phyloP scores from a whole-genome alignment of 2,797 vertebrate genomes.

The Lepidocolaptes lacrymiger region DNA sequence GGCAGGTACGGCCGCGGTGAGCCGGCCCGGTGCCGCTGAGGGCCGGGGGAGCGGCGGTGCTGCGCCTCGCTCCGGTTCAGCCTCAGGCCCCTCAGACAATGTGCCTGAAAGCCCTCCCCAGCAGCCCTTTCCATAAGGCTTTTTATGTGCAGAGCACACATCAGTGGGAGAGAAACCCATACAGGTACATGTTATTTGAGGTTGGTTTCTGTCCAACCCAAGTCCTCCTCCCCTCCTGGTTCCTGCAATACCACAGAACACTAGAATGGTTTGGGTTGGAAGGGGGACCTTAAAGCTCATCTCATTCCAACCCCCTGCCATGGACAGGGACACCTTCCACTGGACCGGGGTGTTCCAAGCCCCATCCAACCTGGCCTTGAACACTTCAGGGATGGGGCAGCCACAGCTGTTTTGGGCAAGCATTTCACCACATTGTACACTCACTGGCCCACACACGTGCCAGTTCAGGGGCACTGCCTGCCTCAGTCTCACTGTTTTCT shows the following conservation, averaged over 20 bases:
- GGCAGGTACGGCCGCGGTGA: neutral
- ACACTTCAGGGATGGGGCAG: neutral
- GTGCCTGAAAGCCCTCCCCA: neutral
- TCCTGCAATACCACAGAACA: neutral
- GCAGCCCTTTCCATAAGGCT: too few species aligned
- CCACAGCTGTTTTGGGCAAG: neutral
- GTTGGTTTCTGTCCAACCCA: fast-evolving
- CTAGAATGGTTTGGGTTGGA: neutral
- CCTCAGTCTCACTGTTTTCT: fast-evolving
- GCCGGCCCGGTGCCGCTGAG: neutral
- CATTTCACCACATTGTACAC: fast-evolving
- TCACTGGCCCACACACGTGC: fast-evolving
- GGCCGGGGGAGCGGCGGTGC: neutral
- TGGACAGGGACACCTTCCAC: neutral
- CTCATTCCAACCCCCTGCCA: neutral
- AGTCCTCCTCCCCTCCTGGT: neutral
- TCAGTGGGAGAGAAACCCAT: fast-evolving
- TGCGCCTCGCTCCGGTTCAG: too few species aligned
- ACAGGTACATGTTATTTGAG: fast-evolving
- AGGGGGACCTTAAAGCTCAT: neutral
- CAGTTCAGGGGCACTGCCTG: neutral
- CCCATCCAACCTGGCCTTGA: neutral
- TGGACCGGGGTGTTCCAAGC: too few species aligned
- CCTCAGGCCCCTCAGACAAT: neutral
- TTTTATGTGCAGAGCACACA: fast-evolving